A percentile compares a stretch with the other conserved stretches of the same genome.
Evolutionary conservation across 2,113 vertebrate genomes (phyloP).

Genomic region (Lutjanus erythropterus): DNA sequence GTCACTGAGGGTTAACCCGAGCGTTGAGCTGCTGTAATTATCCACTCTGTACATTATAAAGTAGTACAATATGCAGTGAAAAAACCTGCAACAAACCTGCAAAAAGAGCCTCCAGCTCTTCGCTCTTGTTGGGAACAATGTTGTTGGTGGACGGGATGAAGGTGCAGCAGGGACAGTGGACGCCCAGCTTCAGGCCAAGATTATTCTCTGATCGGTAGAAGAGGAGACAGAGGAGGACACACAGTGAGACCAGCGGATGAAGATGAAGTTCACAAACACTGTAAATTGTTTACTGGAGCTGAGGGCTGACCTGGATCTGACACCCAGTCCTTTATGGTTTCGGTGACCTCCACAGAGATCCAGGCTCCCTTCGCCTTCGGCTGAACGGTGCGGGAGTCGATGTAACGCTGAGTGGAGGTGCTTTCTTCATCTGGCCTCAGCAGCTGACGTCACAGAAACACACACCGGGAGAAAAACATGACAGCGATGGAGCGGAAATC

Average conservation of each 20-base stretch:
- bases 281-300: neutral
- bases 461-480: neutral
- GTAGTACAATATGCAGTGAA: neutral
- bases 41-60: neutral
- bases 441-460: conserved; percentile 83
- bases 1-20: neutral
- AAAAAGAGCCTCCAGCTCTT: conserved; percentile 96
- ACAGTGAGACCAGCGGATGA: neutral
- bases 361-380: conserved; percentile 93
- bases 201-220: conserved; percentile 89
- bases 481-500: neutral
- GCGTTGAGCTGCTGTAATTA: neutral
- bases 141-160: conserved; percentile 97
- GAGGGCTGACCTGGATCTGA: conserved; percentile 90
- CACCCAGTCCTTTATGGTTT: conserved; percentile 96
- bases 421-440: conserved; percentile 93
- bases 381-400: conserved; percentile 96
- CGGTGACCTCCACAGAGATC: conserved; percentile 97
- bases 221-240: neutral
- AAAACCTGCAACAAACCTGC: conserved; percentile 86
- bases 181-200: conserved; percentile 95
- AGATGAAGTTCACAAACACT: neutral
- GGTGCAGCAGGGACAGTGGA: conserved; percentile 98
- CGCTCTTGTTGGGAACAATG: conserved; percentile 97
- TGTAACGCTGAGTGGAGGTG: conserved; percentile 94